Conservation (phyloP, 2,888 invertebrate species). For the Eupeodes latifasciatus region DNA sequence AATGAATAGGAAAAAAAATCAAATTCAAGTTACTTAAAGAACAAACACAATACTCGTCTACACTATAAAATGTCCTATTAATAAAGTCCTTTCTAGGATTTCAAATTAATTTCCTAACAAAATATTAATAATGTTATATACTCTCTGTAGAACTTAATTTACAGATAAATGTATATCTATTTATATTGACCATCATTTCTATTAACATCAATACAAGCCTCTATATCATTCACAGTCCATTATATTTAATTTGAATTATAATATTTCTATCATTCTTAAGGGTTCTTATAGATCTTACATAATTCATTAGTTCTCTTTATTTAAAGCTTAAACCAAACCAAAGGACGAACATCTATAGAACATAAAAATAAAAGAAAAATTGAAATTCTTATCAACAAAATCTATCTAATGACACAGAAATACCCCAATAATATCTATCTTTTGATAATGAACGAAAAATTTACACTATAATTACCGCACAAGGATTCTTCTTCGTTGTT, state of each 20-base stretch:
- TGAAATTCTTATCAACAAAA: constrained; percentile 7
- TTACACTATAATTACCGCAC: constrained; percentile 30
- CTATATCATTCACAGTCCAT: constrained; percentile 35
- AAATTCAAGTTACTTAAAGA: neutral
- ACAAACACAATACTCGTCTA: neutral
- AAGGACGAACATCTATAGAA: constrained; percentile 16
- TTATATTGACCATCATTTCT: constrained; percentile 18
- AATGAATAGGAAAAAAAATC: neutral
- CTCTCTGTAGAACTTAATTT: neutral
- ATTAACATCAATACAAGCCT: neutral
- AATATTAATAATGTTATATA: constrained; percentile 15
- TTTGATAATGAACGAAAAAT: constrained; percentile 28
- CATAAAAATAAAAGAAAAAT: neutral
- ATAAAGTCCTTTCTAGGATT: constrained; percentile 9
- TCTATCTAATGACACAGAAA: constrained; percentile 38
- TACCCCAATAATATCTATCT: constrained; percentile 7
- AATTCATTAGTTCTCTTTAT: constrained; percentile 17
- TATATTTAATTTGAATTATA: constrained; percentile 48
- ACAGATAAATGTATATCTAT: constrained; percentile 11
- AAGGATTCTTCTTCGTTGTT: neutral
- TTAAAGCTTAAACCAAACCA: constrained; percentile 17
- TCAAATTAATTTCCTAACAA: constrained; percentile 26
- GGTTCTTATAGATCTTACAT: constrained; percentile 16
- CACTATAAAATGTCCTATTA: neutral
- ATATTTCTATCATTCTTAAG: constrained; percentile 34